Base-by-base conservation (phyloP, 2,888 invertebrate species). In the Nephrocerus scutellatus region DNA sequence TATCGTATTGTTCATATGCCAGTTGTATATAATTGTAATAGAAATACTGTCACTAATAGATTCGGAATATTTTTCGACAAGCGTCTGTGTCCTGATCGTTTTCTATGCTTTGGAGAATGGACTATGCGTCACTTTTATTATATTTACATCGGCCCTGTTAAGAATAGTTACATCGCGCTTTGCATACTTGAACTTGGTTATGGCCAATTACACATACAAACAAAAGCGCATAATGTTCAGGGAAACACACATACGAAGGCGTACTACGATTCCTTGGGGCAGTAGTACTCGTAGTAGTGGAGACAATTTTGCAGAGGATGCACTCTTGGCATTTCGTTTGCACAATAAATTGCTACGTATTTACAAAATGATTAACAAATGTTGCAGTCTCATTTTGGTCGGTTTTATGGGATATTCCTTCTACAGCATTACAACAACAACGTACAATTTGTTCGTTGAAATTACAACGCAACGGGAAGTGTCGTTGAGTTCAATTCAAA, bases 371-470 rank as follows among this genome's bases (percentile, higher is more conserved):
- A 55, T 61, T 29, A 65, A 65, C 33, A 62, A 63, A 18, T 55
- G 57, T 21, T 61, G 59, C 46, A 63, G 61, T 33, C 41, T 63
- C 24, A 55, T 63, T 31, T 45, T 65, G 22, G 60, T 65, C 5
- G 54, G 56, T 21, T 62, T 61, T 39, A 55, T 66, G 55, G 65
- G 63, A 3, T 65, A 58, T 38, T 56, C 60, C 3, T 65, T 66
- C 41, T 65, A 65, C 39, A 57, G 57, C 13, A 63, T 66, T 26
- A 66, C 64, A 16, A 61, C 64, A 19, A 63, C 60, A 19, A 59
- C 62, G 10, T 65, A 65, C n/a, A 59, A 60, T 44, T 51, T 65
- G 1, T 65, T 65, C 35, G 59, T 66, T 2, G 62, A 63, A 43
- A 58, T 63, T 19, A 62, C 60, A 33, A 58, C 54, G 18, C 54